phyloP scores from a whole-genome alignment of 2,797 vertebrate genomes.

The Hyperoplus lanceolatus region DNA sequence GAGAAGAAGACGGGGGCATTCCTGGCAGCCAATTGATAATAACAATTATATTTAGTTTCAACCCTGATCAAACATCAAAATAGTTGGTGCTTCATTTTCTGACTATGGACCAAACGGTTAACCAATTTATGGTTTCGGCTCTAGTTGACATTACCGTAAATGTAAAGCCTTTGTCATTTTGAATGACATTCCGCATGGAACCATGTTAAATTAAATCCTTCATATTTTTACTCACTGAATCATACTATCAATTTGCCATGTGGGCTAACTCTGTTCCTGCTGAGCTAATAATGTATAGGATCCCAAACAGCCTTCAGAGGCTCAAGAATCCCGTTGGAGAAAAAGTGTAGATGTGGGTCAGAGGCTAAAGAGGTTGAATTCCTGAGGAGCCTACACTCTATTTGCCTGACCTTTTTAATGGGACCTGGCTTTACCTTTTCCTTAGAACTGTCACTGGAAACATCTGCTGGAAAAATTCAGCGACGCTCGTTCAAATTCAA shows the following conservation, averaged over 20 bases:
- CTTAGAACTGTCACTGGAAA: conserved; percentile 66
- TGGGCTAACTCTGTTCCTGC: neutral
- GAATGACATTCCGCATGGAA: neutral
- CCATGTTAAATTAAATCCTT: neutral
- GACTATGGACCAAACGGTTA: neutral
- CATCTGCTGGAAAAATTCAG: conserved; percentile 72
- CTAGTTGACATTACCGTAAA: neutral
- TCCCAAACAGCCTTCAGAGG: conserved; percentile 10
- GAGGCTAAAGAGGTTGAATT: conserved; percentile 73
- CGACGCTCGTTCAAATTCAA: conserved; percentile 67
- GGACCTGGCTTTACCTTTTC: conserved; percentile 60
- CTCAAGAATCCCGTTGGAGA: conserved; percentile 21
- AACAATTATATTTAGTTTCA: neutral
- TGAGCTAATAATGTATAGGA: conserved; percentile 1
- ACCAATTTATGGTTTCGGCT: neutral
- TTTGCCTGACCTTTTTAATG: conserved; percentile 72
- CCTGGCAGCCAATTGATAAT: neutral
- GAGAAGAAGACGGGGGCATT: neutral
- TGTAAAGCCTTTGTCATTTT: neutral
- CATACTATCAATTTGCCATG: neutral
- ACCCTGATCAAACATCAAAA: neutral
- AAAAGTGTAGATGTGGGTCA: conserved; percentile 66
- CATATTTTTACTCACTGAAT: conserved; percentile 6
- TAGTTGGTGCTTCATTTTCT: neutral
- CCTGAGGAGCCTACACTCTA: conserved; percentile 60